phyloP scores from a whole-genome alignment of 1,140 invertebrate genomes.

The Trachymyrmex septentrionalis region DNA sequence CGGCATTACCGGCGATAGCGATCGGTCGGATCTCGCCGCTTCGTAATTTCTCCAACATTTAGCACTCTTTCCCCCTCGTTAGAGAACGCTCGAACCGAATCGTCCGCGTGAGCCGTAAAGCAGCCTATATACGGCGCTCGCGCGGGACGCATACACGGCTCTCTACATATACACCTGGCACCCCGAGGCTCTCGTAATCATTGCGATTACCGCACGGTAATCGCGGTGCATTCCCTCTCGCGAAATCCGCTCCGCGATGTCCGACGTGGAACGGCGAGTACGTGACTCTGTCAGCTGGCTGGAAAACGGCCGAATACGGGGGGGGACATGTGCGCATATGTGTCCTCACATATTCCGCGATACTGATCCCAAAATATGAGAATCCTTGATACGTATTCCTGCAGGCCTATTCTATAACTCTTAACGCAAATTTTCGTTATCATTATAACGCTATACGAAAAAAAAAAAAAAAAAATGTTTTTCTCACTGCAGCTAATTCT shows the following conservation, averaged over 20 bases:
- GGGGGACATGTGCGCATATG: not conserved
- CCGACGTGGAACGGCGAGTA: constrained; percentile 40
- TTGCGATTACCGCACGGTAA: constrained; percentile 74
- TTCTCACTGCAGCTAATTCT: too few species aligned
- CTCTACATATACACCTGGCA: constrained; percentile 71
- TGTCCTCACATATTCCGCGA: constrained; percentile 25
- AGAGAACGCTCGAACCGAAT: constrained; percentile 59
- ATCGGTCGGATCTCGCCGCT: constrained; percentile 62
- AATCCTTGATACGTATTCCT: constrained; percentile 48
- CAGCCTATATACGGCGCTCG: constrained; percentile 71
- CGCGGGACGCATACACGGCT: constrained; percentile 67
- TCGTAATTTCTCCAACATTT: constrained; percentile 78
- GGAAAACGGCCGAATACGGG: constrained; percentile 3
- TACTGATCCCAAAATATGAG: constrained; percentile 27
- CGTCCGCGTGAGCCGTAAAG: constrained; percentile 66
- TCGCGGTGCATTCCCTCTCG: constrained; percentile 51
- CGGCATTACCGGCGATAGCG: constrained; percentile 68
- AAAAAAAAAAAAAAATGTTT: too few species aligned
- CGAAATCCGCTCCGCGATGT: constrained; percentile 48
- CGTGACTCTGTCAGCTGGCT: constrained; percentile 48
- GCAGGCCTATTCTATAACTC: too few species aligned
- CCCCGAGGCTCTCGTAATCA: constrained; percentile 73
- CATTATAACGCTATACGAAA: too few species aligned
- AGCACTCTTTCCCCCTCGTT: constrained; percentile 64
- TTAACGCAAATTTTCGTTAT: too few species aligned